phyloP scores from a whole-genome alignment of 2,113 vertebrate genomes.

The Mesocricetus auratus region DNA sequence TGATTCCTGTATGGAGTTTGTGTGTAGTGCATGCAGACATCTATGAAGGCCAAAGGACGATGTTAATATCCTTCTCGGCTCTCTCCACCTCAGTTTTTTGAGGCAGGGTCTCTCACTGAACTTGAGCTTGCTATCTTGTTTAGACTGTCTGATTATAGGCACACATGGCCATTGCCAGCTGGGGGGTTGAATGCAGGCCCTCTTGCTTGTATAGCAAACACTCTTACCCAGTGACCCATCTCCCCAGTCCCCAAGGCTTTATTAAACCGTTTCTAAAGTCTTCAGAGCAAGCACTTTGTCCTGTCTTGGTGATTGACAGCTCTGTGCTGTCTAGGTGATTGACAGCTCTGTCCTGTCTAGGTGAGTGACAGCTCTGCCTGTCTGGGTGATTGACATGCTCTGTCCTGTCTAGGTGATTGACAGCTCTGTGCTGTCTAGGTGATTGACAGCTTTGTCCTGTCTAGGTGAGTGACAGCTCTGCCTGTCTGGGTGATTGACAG shows the following conservation, averaged over 20 bases:
- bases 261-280: neutral
- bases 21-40: neutral
- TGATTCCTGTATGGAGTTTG: neutral
- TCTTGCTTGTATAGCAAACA: neutral
- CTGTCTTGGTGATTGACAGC: neutral
- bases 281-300: neutral
- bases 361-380: neutral
- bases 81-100: neutral
- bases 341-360: neutral
- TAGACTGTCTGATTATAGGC: neutral
- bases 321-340: too few relatives aligned
- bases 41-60: neutral
- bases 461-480: too few relatives aligned
- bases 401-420: too few relatives aligned
- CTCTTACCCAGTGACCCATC: neutral
- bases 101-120: neutral
- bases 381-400: too few relatives aligned
- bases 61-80: neutral
- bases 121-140: neutral
- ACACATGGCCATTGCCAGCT: neutral
- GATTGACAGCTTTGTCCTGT: too few relatives aligned
- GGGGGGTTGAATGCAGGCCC: too few relatives aligned
- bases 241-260: neutral
- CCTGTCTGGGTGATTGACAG: too few relatives aligned
- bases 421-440: too few relatives aligned